A percentile compares a stretch with the other conserved stretches of the same genome.
These are phyloP conservation scores for Cenopis cana DNA, from an alignment of 2,888 invertebrate species.

Conservation along the genomic window DNA sequence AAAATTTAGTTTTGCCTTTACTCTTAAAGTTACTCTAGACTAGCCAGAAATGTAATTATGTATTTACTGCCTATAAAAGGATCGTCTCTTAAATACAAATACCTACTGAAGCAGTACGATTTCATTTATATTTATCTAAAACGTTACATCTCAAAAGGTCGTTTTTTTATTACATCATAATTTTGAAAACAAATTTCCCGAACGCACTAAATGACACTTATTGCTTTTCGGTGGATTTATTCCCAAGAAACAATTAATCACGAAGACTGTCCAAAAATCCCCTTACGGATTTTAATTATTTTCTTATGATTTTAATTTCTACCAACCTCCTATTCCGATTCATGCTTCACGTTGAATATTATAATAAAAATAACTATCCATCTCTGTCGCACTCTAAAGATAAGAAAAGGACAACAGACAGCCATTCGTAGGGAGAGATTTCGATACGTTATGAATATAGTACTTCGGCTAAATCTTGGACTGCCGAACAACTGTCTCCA, in stretches of 20 bases:
- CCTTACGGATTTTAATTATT: slow-evolving; percentile 84
- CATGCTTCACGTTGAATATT: background rate
- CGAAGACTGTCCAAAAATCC: slow-evolving; percentile 83
- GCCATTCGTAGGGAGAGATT: background rate
- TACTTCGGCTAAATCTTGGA: slow-evolving; percentile 55
- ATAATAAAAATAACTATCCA: background rate
- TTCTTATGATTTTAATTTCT: slow-evolving; percentile 85
- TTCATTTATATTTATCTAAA: background rate
- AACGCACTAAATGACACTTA: slow-evolving; percentile 82
- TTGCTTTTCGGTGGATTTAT: slow-evolving; percentile 75
- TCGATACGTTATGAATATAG: slow-evolving; percentile 1
- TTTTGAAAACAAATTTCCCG: slow-evolving; percentile 67
- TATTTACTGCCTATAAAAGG: too few relatives aligned
- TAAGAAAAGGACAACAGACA: background rate
- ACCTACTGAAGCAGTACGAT: background rate
- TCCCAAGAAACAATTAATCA: slow-evolving; percentile 82
- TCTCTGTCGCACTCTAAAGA: slow-evolving; percentile 12
- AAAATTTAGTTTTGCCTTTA: background rate
- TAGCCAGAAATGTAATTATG: too few relatives aligned
- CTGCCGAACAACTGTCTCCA: slow-evolving; percentile 70
- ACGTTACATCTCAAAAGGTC: background rate
- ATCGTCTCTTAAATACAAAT: background rate
- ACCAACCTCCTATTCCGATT: slow-evolving; percentile 40
- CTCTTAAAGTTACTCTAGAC: too few relatives aligned
- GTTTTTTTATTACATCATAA: slow-evolving; percentile 68